Percentiles rank a stretch among this genome's conserved stretches.
These are phyloP conservation scores for Andricus grossulariae DNA, from an alignment of 1,140 invertebrate species.

Conservation along the genomic window DNA sequence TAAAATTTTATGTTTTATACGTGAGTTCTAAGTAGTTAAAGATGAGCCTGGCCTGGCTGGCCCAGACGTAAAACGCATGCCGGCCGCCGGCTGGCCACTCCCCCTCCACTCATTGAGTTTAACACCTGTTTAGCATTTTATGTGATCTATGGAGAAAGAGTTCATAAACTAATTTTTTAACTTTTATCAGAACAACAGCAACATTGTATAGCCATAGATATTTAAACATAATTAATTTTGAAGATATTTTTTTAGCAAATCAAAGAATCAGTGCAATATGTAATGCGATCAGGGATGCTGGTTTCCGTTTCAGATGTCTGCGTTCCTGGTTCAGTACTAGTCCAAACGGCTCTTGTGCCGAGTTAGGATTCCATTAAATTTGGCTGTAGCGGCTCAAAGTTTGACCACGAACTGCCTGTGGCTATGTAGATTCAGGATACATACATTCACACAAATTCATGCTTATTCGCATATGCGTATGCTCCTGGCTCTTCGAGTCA, in stretches of 20 bases:
- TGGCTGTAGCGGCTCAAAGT: conserved; percentile 24
- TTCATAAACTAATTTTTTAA: too few species aligned
- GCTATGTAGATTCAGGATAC: conserved; percentile 28
- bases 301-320: not conserved
- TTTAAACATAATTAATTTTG: too few species aligned
- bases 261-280: not conserved
- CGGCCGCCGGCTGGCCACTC: too few species aligned
- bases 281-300: not conserved
- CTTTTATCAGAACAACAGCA: too few species aligned
- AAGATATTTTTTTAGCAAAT: not conserved
- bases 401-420: conserved; percentile 29
- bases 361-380: conserved; percentile 31
- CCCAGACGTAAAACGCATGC: too few species aligned
- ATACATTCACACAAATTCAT: conserved; percentile 43
- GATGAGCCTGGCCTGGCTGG: too few species aligned
- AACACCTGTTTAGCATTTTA: too few species aligned
- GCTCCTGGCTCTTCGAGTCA: conserved; percentile 38
- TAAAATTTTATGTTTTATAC: too few species aligned
- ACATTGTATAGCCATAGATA: not conserved
- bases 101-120: too few species aligned
- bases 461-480: conserved; percentile 47
- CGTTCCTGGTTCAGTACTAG: not conserved
- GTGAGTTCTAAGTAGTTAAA: too few species aligned
- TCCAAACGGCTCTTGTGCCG: conserved; percentile 21
- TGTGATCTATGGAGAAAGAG: too few species aligned